These are phyloP conservation scores for Sitta europaea DNA, from an alignment of 2,113 vertebrate genomes.

Conservation along the genomic window DNA sequence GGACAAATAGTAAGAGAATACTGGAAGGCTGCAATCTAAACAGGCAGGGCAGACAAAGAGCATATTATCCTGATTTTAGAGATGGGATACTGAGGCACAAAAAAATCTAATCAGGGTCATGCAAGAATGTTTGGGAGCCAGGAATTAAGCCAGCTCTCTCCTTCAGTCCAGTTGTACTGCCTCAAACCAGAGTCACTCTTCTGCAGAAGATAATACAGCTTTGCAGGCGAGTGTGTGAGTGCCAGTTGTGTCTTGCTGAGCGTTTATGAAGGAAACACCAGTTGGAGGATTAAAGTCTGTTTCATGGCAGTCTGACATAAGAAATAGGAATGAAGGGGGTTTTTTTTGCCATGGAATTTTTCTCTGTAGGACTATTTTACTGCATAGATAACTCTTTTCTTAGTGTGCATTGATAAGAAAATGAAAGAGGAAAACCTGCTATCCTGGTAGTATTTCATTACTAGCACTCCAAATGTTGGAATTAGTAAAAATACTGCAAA, in stretches of 20 bases:
- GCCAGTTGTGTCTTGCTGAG: constrained; percentile 31
- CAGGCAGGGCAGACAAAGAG: constrained; percentile 41
- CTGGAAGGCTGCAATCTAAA: constrained; percentile 47
- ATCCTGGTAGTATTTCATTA: not conserved
- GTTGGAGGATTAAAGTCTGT: constrained; percentile 7
- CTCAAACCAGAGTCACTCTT: not conserved
- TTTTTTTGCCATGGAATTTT: not conserved
- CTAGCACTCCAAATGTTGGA: not conserved
- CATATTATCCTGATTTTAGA: constrained; percentile 55
- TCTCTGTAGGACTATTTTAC: not conserved
- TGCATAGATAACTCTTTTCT: not conserved
- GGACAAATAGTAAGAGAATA: constrained; percentile 37
- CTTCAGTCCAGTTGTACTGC: not conserved
- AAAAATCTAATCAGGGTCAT: constrained; percentile 40
- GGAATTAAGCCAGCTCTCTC: not conserved
- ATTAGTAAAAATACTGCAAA: not conserved
- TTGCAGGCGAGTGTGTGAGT: not conserved
- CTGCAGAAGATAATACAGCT: constrained; percentile 4
- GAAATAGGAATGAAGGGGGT: not conserved
- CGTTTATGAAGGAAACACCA: constrained; percentile 14
- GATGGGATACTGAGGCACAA: constrained; percentile 58
- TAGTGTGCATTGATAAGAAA: not conserved
- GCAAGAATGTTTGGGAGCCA: constrained; percentile 32
- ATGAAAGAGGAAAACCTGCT: not conserved
- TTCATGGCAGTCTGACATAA: not conserved